A percentile compares a stretch with the other conserved stretches of the same genome.
Conservation (phyloP, 2,888 invertebrate genomes). For the Scaptomyza caliginosa region DNA sequence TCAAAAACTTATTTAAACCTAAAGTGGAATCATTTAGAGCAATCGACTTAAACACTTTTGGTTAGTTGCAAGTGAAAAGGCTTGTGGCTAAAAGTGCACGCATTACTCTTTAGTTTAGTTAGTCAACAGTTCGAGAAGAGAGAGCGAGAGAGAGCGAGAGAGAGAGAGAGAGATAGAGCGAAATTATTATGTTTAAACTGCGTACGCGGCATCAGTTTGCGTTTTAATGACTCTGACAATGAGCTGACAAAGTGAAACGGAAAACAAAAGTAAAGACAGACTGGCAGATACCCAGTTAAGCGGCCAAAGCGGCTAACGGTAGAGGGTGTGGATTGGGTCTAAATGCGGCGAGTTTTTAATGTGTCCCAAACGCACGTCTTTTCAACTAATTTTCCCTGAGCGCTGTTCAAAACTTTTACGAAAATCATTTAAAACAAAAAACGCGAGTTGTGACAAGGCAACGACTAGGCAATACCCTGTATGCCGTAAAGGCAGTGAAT, state of each 20-base stretch:
- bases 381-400: neutral
- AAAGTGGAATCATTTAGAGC: too few species aligned
- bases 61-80: constrained; percentile 52
- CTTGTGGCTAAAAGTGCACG: constrained; percentile 57
- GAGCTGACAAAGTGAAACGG: constrained; percentile 39
- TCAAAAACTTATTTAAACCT: too few species aligned
- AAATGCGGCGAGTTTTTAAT: too few species aligned
- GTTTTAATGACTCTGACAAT: constrained; percentile 63
- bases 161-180: too few species aligned
- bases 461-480: neutral
- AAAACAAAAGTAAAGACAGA: too few species aligned
- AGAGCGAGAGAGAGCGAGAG: too few species aligned
- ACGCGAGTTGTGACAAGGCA: neutral
- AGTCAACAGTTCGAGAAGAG: neutral
- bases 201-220: constrained; percentile 33
- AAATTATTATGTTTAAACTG: constrained; percentile 22
- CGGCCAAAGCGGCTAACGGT: too few species aligned
- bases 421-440: neutral
- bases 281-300: too few species aligned
- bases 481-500: too few species aligned
- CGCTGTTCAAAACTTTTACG: neutral
- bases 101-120: constrained; percentile 38
- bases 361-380: neutral
- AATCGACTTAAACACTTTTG: too few species aligned
- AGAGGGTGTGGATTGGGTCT: too few species aligned